Base-by-base conservation (phyloP, 2,888 invertebrate species). In the Agrochola circellaris region DNA sequence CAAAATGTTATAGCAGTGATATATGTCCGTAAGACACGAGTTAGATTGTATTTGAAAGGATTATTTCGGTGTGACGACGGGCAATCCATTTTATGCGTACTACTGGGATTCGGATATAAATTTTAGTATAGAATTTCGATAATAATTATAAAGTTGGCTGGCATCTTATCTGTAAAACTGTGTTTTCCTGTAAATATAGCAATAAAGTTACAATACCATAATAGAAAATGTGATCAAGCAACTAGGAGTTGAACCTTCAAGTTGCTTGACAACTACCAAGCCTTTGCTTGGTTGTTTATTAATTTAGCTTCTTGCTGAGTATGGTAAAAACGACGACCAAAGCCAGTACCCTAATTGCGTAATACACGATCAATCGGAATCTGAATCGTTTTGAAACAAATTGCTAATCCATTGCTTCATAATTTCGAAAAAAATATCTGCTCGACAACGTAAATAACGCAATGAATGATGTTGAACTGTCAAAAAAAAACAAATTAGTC, bases 1-100 rank as follows among this genome's bases (percentile, higher is more conserved):
- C 92, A 92, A 90, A 94, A 94, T 93, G 94, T 92, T 92, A 93
- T 93, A 91, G 92, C 93, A 90, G 93, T 94, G 94, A 95, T 95
- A 94, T 95, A 93, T 92, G 92, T 90, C 90, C 91, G 92, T 91
- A 91, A 91, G 92, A 91, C 92, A 91, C 90, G 91, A 92, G 93
- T 94, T 92, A 91, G 93, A 93, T 92, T 93, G 93, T 93, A 91
- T 93, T 92, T 92, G 91, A 92, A 92, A 91, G 92, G 93, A 92
- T 94, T 93, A 94, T 94, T 92, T 93, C 89, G 89, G 86, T 88
- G 90, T 88, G 86, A 87, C 85, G 81, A 84, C 83, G 81, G 89
- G 82, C 86, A 81, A 84, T 87, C 84, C 84, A 76, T 86, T 88
- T 78, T 85, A 77, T 72, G 78, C 74, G 66, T 42, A 70, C 66